Conservation (phyloP, 2,113 vertebrate genomes). For the Serinus canaria region DNA sequence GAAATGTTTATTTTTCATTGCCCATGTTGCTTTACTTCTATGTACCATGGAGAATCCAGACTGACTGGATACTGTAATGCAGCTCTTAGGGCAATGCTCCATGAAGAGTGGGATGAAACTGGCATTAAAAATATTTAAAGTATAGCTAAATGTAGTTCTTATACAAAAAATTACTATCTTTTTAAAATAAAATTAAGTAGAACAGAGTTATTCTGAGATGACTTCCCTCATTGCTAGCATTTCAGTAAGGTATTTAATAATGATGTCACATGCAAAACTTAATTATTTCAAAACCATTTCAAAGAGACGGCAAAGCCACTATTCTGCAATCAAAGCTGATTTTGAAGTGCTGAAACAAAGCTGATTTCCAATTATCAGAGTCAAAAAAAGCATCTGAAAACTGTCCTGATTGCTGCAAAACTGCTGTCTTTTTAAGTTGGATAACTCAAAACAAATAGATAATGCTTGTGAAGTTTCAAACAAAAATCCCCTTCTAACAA, state of each 20-base stretch:
- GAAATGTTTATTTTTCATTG: background rate
- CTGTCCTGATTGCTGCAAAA: slow-evolving; percentile 27
- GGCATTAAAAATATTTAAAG: background rate
- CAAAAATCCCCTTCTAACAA: slow-evolving; percentile 15
- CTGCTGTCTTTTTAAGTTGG: slow-evolving; percentile 33
- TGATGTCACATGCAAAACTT: background rate
- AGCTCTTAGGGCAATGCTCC: background rate
- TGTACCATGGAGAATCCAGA: background rate
- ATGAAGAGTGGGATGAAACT: background rate
- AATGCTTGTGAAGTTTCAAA: slow-evolving; percentile 44
- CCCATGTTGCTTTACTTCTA: background rate
- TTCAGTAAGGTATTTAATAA: background rate
- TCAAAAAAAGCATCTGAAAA: background rate
- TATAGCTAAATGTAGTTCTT: background rate
- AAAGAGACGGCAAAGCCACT: background rate
- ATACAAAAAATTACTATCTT: background rate
- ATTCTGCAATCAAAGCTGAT: slow-evolving; percentile 42
- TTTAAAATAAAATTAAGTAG: background rate
- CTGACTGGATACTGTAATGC: background rate
- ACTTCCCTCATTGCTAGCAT: background rate
- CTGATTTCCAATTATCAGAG: slow-evolving; percentile 57
- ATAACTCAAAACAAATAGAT: slow-evolving; percentile 34
- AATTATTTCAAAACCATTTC: slow-evolving; percentile 24
- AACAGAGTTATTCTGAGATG: background rate
- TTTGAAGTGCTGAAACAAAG: slow-evolving; percentile 63